Evolutionary conservation across 92 coral and sea anemone species (phyloP).

Genomic region (Palythoa caribaeorum): DNA sequence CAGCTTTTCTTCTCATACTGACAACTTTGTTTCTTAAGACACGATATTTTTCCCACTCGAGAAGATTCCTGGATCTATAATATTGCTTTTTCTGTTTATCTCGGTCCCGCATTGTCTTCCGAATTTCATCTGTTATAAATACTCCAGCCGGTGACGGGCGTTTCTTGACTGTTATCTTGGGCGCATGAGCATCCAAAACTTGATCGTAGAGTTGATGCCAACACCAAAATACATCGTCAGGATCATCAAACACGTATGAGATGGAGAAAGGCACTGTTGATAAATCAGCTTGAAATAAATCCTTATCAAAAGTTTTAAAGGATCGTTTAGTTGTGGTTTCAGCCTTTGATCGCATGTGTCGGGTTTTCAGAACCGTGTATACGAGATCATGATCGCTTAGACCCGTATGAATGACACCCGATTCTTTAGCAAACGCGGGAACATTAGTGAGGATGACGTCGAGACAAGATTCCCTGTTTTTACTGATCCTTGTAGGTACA

Average conservation of each 20-base stretch:
- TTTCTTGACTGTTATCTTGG: too few relatives aligned
- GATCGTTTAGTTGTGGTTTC: conserved; percentile 49
- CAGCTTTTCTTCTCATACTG: too few relatives aligned
- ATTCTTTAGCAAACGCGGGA: background rate
- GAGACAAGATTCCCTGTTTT: conserved; percentile 14
- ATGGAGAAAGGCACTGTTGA: conserved; percentile 58
- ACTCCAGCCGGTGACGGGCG: conserved; percentile 7
- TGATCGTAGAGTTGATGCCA: conserved; percentile 56
- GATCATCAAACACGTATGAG: conserved; percentile 69
- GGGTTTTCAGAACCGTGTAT: background rate
- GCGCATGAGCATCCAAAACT: conserved; percentile 27
- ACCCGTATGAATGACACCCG: conserved; percentile 8
- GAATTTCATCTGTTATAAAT: conserved; percentile 60
- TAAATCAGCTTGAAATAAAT: conserved; percentile 49
- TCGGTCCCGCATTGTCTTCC: conserved; percentile 61
- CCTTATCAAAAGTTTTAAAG: conserved; percentile 51
- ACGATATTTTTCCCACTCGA: conserved; percentile 70
- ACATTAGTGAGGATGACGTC: conserved; percentile 12
- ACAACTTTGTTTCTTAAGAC: conserved; percentile 65
- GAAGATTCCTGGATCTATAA: conserved; percentile 59
- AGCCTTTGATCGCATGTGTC: conserved; percentile 51
- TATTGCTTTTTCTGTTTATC: conserved; percentile 59
- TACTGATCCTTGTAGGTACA: conserved; percentile 17
- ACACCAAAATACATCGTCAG: conserved; percentile 68
- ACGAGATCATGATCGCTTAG: background rate